A percentile compares a stretch with the other conserved stretches of the same genome.
These are phyloP conservation scores for Chorisops tibialis DNA, from an alignment of 2,888 invertebrate genomes.

Conservation along the genomic window DNA sequence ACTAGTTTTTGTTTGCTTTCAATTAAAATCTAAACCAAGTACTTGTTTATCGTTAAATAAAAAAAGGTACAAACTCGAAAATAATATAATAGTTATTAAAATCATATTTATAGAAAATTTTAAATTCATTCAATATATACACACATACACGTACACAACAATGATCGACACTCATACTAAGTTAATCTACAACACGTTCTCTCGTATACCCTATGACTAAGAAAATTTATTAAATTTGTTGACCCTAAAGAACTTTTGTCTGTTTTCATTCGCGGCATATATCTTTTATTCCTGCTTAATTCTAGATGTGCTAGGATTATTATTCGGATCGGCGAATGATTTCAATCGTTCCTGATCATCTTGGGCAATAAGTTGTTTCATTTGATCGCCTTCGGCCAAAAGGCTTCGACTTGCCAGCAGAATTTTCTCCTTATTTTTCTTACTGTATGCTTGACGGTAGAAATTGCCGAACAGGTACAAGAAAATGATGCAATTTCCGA, in stretches of 20 bases:
- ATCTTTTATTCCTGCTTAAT: slow-evolving; percentile 20
- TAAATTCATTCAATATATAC: slow-evolving; percentile 1
- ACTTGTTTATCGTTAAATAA: too few species aligned
- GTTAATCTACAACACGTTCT: slow-evolving; percentile 7
- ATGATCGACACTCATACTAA: background rate
- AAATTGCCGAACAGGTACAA: slow-evolving; percentile 60
- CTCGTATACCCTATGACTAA: slow-evolving; percentile 24
- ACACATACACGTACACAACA: background rate
- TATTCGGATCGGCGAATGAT: slow-evolving; percentile 35
- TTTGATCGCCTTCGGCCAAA: slow-evolving; percentile 41
- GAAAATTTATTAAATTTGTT: background rate
- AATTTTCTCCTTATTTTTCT: slow-evolving; percentile 10
- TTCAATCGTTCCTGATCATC: slow-evolving; percentile 33
- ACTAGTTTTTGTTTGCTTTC: too few species aligned
- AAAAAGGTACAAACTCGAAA: too few species aligned
- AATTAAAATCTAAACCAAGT: too few species aligned
- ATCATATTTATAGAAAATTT: background rate
- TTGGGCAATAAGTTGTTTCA: slow-evolving; percentile 47
- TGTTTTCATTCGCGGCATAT: too few species aligned
- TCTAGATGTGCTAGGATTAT: slow-evolving; percentile 13
- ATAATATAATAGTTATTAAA: too few species aligned
- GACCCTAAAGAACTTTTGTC: background rate
- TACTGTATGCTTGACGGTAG: slow-evolving; percentile 57
- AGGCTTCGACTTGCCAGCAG: slow-evolving; percentile 38
- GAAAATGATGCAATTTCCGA: slow-evolving; percentile 56